Evolutionary conservation across 2,797 vertebrate genomes (phyloP), one percentile per base, ranked within the genome.

Genomic region (Phataginus tricuspis): DNA sequence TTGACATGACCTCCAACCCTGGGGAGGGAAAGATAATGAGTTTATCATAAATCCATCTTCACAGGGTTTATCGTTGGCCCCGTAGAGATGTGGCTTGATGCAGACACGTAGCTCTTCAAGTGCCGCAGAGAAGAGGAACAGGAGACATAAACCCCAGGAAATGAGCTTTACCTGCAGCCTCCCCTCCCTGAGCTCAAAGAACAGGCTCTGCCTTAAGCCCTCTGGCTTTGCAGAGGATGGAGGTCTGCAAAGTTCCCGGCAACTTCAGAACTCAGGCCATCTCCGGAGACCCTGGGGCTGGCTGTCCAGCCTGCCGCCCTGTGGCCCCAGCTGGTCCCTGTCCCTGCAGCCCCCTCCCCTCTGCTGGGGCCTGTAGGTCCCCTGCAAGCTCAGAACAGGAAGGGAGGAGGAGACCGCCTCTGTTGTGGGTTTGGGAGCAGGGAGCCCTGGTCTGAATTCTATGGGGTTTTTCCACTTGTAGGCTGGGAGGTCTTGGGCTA

Each of bases 21-120:
- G 8, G 57, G 68, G 49, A 93, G 68, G 34, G 92, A n/a, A 61
- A 66, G 90, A 69, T 85, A 84, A 92, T 84, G 89, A 89, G 91
- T 66, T 86, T 82, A 88, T 57, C 79, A 94, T 69, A 93, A 69
- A 91, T 68, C 64, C 12, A 0, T 72, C 61, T 90, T 83, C n/a
- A 3, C 29, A 37, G 83, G 72, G 93, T 85, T 95, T 90, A 85
- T 95, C 6, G 0, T 63, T 4, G 64, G 75, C 49, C 77, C 83
- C 78, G 75, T 71, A 23, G 86, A 90, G 91, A 94, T 34, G 71
- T 13, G 77, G 66, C 53, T 14, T 68, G 80, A 92, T 34, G 71
- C 86, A 87, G 68, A 57, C 83, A 37, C 4, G 2, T 4, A 57
- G 31, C 72, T 37, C 31, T 75, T 83, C 34, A 31, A 63, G 87